These are phyloP conservation scores for Heteromormyrus szaboi DNA, from an alignment of 2,797 vertebrate genomes.

Conservation along the genomic window DNA sequence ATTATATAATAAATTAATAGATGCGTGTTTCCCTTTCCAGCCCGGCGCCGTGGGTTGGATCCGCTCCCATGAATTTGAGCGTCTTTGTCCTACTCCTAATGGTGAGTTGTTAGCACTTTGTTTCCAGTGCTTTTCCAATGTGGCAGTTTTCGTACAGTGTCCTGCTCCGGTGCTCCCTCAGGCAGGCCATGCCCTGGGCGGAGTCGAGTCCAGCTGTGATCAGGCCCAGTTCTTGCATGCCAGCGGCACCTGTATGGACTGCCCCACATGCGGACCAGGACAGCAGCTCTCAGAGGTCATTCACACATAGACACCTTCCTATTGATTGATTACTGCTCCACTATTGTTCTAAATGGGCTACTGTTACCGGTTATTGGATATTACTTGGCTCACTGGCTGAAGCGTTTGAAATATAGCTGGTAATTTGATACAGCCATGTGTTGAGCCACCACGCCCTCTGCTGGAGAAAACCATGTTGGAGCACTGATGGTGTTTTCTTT, in stretches of 20 bases:
- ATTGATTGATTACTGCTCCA: neutral
- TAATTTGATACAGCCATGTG: neutral
- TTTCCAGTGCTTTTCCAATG: neutral
- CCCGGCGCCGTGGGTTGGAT: neutral
- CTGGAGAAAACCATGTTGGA: neutral
- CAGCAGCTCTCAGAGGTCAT: conserved; percentile 50
- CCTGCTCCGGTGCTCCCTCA: conserved; percentile 20
- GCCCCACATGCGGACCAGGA: conserved; percentile 46
- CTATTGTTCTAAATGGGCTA: neutral
- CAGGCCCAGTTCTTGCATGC: conserved; percentile 43
- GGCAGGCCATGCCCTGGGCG: conserved; percentile 17
- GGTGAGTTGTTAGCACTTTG: conserved; percentile 29
- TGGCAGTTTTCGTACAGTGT: conserved; percentile 5
- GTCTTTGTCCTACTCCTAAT: conserved; percentile 28
- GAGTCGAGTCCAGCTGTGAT: conserved; percentile 42
- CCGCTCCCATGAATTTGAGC: conserved; percentile 12
- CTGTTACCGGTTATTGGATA: neutral
- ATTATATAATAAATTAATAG: neutral
- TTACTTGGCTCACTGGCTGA: neutral
- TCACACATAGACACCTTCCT: neutral
- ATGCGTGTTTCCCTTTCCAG: neutral
- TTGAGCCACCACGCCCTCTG: neutral
- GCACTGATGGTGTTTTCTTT: neutral
- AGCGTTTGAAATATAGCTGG: neutral
- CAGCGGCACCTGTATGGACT: conserved; percentile 45